Evolutionary conservation across 2,888 invertebrate genomes (phyloP), one percentile per base, ranked within the genome.

Genomic region (Sphaerophoria rueppellii): DNA sequence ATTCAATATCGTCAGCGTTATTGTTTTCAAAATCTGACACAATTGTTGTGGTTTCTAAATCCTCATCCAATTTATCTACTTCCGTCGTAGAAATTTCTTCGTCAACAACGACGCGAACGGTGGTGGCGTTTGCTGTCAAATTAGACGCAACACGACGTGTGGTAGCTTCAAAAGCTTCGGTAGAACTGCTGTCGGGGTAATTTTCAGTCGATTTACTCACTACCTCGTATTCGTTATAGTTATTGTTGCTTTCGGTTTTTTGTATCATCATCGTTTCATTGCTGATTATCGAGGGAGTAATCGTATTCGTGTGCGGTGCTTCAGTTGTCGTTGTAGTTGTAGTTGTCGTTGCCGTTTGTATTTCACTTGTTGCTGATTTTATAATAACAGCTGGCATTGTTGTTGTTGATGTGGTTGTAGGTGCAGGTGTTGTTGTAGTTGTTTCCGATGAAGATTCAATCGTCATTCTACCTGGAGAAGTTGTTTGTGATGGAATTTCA

Each of bases 151-250:
- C 43, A 4, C 76, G 76, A 73, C 85, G 85, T 85, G 85, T 81
- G 69, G 72, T 69, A 43, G 48, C 57, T 65, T 85, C 85, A 57
- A 61, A 54, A 69, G 85, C 61, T 37, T 57, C 67, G 60, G 72
- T 61, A 78, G 87, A 75, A 81, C 65, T 55, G 78, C 58, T 75
- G 81, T 85, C 69, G 78, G 87, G 61, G 57, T 86, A 82, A 76
- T 90, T 90, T 43, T 88, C 86, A 67, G 67, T 88, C 61, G 77
- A 85, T 55, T 61, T 61, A 69, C 60, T 71, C 58, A 88, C 88
- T 88, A 74, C 88, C 88, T 54, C 88, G 67, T 55, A 86, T 65
- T 89, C 88, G 87, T 88, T 77, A 88, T 90, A 43, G 77, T 73
- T 37, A 77, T 81, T 63, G 82, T 83, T 35, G 86, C 24, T 24